These are phyloP conservation scores for Prolemur simus DNA, from an alignment of 2,113 vertebrate species.

Conservation along the genomic window DNA sequence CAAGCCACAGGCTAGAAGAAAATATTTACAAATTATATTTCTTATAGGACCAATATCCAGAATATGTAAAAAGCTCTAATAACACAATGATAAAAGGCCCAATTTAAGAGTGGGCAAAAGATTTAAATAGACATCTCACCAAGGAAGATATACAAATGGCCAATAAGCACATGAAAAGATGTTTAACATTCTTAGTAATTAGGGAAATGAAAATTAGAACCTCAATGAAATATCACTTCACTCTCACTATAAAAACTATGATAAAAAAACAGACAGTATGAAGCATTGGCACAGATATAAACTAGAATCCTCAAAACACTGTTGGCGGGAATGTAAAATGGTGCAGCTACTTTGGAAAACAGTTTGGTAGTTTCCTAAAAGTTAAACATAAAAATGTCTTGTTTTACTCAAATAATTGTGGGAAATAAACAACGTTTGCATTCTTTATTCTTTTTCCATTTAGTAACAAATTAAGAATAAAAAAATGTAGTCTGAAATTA, in stretches of 20 bases:
- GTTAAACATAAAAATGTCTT: not conserved
- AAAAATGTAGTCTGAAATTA: not conserved
- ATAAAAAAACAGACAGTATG: not conserved
- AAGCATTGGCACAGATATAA: not conserved
- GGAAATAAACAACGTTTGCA: conserved; percentile 3
- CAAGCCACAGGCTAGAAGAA: not conserved
- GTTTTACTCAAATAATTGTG: not conserved
- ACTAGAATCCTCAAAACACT: not conserved
- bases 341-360: not conserved
- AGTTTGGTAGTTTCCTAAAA: not conserved
- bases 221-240: not conserved
- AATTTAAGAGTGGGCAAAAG: not conserved
- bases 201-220: conserved; percentile 9
- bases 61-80: not conserved
- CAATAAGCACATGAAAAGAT: not conserved
- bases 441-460: conserved; percentile 4
- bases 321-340: not conserved
- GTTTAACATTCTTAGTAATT: not conserved
- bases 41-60: not conserved
- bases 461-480: conserved; percentile 22
- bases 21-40: not conserved
- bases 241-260: not conserved
- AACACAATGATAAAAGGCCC: not conserved
- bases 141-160: not conserved
- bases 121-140: not conserved